phyloP scores from a whole-genome alignment of 2,888 invertebrate genomes.

The Drosophila phalerata region DNA sequence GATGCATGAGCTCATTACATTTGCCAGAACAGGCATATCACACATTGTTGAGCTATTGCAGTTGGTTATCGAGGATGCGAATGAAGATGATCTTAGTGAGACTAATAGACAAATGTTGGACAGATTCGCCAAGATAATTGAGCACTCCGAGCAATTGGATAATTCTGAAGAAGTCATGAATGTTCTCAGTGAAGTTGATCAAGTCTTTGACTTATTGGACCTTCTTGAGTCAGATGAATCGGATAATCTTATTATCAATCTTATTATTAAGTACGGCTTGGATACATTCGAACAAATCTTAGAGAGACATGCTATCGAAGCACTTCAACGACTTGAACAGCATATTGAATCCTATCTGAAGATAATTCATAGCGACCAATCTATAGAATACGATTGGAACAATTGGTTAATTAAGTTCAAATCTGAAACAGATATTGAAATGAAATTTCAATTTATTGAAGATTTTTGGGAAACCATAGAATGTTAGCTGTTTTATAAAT shows the following conservation, averaged over 20 bases:
- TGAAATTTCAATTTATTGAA: slow-evolving; percentile 34
- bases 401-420: slow-evolving; percentile 12
- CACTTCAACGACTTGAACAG: slow-evolving; percentile 33
- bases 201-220: slow-evolving; percentile 22
- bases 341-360: slow-evolving; percentile 39
- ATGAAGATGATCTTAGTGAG: slow-evolving; percentile 15
- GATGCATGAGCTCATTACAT: slow-evolving; percentile 28
- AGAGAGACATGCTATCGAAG: slow-evolving; percentile 8
- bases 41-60: slow-evolving; percentile 41
- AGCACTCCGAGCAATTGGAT: slow-evolving; percentile 4
- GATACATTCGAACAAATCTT: slow-evolving; percentile 26
- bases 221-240: slow-evolving; percentile 8
- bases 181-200: slow-evolving; percentile 30
- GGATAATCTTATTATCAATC: slow-evolving; percentile 15
- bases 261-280: slow-evolving; percentile 35
- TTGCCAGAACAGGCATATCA: slow-evolving; percentile 20
- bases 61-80: slow-evolving; percentile 40
- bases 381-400: slow-evolving; percentile 5
- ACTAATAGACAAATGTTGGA: slow-evolving; percentile 12
- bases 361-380: slow-evolving; percentile 2
- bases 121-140: slow-evolving; percentile 22
- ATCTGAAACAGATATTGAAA: slow-evolving; percentile 45
- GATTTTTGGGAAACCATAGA: slow-evolving; percentile 18
- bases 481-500: slow-evolving; percentile 9
- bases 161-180: slow-evolving; percentile 26